These are phyloP conservation scores for Triops longicaudatus DNA, from an alignment of 1,140 invertebrate species.

Conservation along the genomic window DNA sequence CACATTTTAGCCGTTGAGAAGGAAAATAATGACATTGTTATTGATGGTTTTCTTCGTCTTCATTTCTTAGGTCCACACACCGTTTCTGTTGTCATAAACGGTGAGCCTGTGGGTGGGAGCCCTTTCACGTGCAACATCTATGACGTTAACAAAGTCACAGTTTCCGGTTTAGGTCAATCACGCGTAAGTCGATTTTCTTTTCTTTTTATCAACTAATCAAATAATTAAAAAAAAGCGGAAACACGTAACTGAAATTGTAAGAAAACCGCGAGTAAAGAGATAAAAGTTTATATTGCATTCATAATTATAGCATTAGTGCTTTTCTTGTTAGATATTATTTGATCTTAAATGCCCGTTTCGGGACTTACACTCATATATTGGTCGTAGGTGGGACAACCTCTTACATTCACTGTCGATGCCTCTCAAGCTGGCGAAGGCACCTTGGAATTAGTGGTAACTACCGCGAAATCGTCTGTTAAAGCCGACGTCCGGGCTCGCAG, in stretches of 20 bases:
- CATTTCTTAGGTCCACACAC: conserved; percentile 59
- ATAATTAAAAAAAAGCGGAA: too few relatives aligned
- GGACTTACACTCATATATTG: conserved; percentile 12
- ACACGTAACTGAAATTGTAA: too few relatives aligned
- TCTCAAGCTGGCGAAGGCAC: conserved; percentile 92
- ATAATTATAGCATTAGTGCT: too few relatives aligned
- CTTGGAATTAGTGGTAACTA: conserved; percentile 86
- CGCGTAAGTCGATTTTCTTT: conserved; percentile 38
- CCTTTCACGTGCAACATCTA: conserved; percentile 89
- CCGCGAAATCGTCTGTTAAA: conserved; percentile 58
- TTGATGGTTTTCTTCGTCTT: not conserved
- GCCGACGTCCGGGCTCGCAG: conserved; percentile 72
- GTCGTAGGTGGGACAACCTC: conserved; percentile 60
- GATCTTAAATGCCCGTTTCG: not conserved
- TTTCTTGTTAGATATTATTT: too few relatives aligned
- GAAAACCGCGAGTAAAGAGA: too few relatives aligned
- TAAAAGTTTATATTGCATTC: too few relatives aligned
- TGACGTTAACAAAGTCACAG: conserved; percentile 74
- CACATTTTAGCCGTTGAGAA: not conserved
- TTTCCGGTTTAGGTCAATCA: conserved; percentile 58
- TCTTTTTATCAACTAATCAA: too few relatives aligned
- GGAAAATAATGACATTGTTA: not conserved
- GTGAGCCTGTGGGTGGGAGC: conserved; percentile 75
- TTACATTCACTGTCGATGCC: conserved; percentile 88
- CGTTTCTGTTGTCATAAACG: conserved; percentile 67